Base-by-base conservation (phyloP, 1,140 invertebrate genomes). In the Drosophila punjabiensis region DNA sequence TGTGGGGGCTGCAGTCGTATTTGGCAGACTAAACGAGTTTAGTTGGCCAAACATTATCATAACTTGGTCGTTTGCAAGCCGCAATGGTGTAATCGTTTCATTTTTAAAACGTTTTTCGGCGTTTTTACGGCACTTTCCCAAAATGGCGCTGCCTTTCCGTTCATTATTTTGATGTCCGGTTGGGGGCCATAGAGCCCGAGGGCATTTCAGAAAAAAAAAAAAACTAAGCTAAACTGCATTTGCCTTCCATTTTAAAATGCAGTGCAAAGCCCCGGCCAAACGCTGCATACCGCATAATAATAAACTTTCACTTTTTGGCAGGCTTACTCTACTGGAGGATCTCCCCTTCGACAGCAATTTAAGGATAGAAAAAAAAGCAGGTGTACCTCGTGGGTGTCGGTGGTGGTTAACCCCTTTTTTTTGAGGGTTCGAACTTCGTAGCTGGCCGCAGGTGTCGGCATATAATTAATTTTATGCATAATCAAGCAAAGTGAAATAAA, bases 11-110 rank as follows among this genome's bases (percentile, higher is more conserved):
- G 52, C 47, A 77, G 30, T 68, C 63, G 63, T 63, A 79, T 78
- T 79, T 79, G 84, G 85, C 85, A 75, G 69, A 73, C 85, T 88
- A 88, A 88, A 88, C 85, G 86, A 88, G 86, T 88, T 88, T 88
- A 88, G 85, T 90, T 88, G 85, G 85, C 85, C 85, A 88, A 87
- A 90, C 85, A 88, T 88, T 88, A 88, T 88, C 85, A 88, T 88
- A 88, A 88, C 85, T 88, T 88, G 86, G 82, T 90, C 85, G 85
- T 88, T 88, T 88, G 86, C 86, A 90, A 76, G 85, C 85, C 85
- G 86, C 85, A 88, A 88, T 88, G 86, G 81, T 86, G 85, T 88
- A 88, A 88, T 88, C 85, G 85, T 89, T 87, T 87, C 84, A 88
- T 88, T 88, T 88, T 88, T 79, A 87, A 88, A 88, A 90, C 85